Percentiles rank a stretch among this genome's conserved stretches.
These are phyloP conservation scores for Sphaerophoria rueppellii DNA, from an alignment of 2,888 invertebrate species.

Conservation along the genomic window DNA sequence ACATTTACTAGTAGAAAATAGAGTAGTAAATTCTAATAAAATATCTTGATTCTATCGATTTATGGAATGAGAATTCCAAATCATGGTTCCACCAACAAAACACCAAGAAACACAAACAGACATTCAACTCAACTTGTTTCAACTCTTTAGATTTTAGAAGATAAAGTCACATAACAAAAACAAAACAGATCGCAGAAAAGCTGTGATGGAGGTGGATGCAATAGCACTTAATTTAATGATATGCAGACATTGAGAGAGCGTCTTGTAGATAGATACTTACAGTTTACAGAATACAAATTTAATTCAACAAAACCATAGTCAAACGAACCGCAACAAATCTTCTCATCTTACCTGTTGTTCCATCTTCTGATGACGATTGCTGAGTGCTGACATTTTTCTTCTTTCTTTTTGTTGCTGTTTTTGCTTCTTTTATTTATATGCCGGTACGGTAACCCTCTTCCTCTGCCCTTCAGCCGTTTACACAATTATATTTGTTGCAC, in stretches of 20 bases:
- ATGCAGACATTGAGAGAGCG: too few species aligned
- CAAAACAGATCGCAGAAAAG: too few species aligned
- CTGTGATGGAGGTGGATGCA: too few species aligned
- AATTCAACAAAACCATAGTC: constrained; percentile 10
- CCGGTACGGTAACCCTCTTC: neutral
- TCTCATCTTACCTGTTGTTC: constrained; percentile 90
- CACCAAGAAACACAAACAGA: neutral
- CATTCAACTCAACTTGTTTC: neutral
- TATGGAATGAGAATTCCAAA: neutral
- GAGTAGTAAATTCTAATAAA: constrained; percentile 24
- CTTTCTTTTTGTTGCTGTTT: constrained; percentile 3
- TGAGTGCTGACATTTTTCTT: constrained; percentile 85
- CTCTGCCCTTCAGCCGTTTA: too few species aligned
- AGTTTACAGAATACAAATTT: neutral
- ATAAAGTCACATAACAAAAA: neutral
- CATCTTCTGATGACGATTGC: constrained; percentile 90
- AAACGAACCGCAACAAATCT: constrained; percentile 29
- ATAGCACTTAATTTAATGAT: too few species aligned
- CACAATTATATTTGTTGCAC: constrained; percentile 31
- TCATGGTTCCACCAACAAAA: too few species aligned
- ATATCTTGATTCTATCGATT: constrained; percentile 20
- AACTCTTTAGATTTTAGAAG: neutral
- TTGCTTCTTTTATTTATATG: neutral
- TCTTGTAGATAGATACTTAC: neutral
- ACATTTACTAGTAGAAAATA: constrained; percentile 30